phyloP scores from a whole-genome alignment of 2,888 invertebrate genomes.

The Nysson spinosus region DNA sequence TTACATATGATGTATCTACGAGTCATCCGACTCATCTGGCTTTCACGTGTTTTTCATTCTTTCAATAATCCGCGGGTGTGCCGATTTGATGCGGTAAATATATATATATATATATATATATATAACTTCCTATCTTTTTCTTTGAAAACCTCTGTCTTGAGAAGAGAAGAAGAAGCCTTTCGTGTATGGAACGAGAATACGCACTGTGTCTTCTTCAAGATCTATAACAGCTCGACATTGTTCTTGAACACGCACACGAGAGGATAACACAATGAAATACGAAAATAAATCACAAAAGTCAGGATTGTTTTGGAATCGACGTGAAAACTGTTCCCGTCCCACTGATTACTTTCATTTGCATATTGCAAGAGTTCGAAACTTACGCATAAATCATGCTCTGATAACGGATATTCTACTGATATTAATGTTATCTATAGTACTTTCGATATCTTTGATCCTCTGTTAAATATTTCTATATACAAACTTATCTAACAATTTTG shows the following conservation, averaged over 20 bases:
- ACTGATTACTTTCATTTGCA: constrained; percentile 25
- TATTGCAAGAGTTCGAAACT: not conserved
- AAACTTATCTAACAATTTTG: constrained; percentile 17
- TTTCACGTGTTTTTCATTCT: constrained; percentile 6
- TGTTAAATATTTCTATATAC: no score
- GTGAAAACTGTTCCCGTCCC: constrained; percentile 56
- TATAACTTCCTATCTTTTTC: constrained; percentile 14
- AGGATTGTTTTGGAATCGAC: constrained; percentile 36
- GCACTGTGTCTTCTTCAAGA: constrained; percentile 23
- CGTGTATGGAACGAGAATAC: constrained; percentile 32
- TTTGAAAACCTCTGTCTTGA: constrained; percentile 43
- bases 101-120: constrained; percentile 39
- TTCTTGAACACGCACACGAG: constrained; percentile 57
- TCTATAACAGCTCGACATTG: constrained; percentile 38
- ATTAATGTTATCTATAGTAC: constrained; percentile 4
- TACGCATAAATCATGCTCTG: not conserved
- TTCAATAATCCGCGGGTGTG: constrained; percentile 43
- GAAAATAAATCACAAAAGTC: constrained; percentile 29
- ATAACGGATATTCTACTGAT: not conserved
- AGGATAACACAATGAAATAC: constrained; percentile 56
- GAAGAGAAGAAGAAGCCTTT: constrained; percentile 54
- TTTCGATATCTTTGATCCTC: not conserved
- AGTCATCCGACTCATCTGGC: constrained; percentile 46
- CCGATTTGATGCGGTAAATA: constrained; percentile 47
- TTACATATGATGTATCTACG: constrained; percentile 65